These are phyloP conservation scores for Agonopterix alstromeriana DNA, from an alignment of 2,888 invertebrate species.

Conservation along the genomic window DNA sequence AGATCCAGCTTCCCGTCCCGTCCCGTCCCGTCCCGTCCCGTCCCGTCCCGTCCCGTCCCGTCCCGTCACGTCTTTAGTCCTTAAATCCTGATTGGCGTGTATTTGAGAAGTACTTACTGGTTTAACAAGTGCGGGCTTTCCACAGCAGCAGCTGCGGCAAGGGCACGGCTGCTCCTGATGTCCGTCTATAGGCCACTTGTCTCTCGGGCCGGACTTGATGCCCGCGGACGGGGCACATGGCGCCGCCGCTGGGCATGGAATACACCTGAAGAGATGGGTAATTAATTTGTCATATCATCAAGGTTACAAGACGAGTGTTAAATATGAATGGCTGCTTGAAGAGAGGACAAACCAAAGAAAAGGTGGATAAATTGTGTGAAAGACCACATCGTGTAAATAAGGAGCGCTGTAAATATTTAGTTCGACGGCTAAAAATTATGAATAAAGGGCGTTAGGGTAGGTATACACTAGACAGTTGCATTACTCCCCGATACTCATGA, in stretches of 20 bases:
- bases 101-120: conserved; percentile 33
- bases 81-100: no score
- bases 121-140: conserved; percentile 43
- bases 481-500: no score
- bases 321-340: no score
- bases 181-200: conserved; percentile 42
- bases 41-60: no score
- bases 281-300: background rate
- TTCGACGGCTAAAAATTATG: no score
- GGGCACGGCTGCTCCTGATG: conserved; percentile 47
- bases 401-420: background rate
- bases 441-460: no score
- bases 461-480: no score
- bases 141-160: conserved; percentile 58
- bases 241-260: conserved; percentile 14
- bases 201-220: conserved; percentile 44
- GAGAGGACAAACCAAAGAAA: no score
- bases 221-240: conserved; percentile 53
- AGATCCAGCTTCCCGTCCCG: no score
- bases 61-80: no score
- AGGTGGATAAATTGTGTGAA: no score
- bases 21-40: no score
- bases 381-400: background rate
- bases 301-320: background rate
- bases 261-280: conserved; percentile 30